These are phyloP conservation scores for Agapornis roseicollis DNA, from an alignment of 2,113 vertebrate genomes.

Conservation along the genomic window DNA sequence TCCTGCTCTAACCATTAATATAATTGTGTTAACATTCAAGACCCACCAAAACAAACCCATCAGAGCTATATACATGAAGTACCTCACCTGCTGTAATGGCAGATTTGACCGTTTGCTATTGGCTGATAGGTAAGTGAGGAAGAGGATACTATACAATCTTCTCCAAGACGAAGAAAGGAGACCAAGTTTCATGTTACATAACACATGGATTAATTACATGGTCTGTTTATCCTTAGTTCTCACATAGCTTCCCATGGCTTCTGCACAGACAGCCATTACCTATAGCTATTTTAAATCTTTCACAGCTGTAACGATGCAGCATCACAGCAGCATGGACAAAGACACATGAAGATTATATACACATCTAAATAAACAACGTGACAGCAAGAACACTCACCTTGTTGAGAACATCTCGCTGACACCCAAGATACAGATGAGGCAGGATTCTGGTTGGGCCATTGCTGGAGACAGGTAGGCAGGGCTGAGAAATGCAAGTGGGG, in stretches of 20 bases:
- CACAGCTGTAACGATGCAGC: not conserved
- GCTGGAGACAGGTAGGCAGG: conserved; percentile 86
- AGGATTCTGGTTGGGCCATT: conserved; percentile 92
- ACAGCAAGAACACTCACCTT: conserved; percentile 77
- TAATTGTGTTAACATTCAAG: not conserved
- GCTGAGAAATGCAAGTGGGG: conserved; percentile 89
- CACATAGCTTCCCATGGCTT: not conserved
- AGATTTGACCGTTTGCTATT: not conserved
- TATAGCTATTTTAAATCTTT: not conserved
- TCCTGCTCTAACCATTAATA: not conserved
- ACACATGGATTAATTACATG: rapidly evolving
- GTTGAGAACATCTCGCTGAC: conserved; percentile 94
- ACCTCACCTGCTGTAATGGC: not conserved
- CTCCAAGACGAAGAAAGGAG: not conserved
- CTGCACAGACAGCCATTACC: not conserved
- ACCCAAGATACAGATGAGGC: conserved; percentile 94
- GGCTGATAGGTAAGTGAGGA: not conserved
- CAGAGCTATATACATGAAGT: not conserved
- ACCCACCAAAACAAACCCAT: not conserved
- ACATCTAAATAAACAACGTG: not conserved
- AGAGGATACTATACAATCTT: not conserved
- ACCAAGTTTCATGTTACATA: not conserved
- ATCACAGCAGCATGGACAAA: not conserved
- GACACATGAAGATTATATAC: not conserved
- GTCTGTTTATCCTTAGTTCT: not conserved